Base-by-base conservation (phyloP, 1,140 invertebrate genomes). In the Drosophila azteca region DNA sequence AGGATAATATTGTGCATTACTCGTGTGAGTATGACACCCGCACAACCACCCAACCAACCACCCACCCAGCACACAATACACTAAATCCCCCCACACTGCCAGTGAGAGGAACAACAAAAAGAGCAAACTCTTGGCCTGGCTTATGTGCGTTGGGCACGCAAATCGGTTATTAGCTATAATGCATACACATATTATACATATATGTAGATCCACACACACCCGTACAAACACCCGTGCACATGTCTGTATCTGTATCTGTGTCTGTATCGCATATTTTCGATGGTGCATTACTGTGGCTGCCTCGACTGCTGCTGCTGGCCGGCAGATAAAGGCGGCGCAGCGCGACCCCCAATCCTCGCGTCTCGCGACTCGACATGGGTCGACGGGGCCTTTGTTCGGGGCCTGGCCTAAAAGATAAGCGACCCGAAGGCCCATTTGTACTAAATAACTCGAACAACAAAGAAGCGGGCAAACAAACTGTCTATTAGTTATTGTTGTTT, bases 401-500 rank as follows among this genome's bases (percentile, higher is more conserved):
- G 49, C 43, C 50, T 72, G 72, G 62, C 51, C 35, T 22, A 52
- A 35, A 22, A 70, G 82, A 87, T 85, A 82, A 81, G 81, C 66
- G 74, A 49, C 61, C 44, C 64, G 26, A 48, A 9, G 72, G 51
- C 59, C 82, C 64, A 87, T 85, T 85, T 87, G 82, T 81, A 75
- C 74, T 82, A 85, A 85, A 84, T 79, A 84, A 83, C 76, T 60
- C 51, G 50, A 58, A 81, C 49, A 72, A 61, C 72, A 54, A 68
- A 70, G 53, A 69, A 50, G 43, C 62, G 35, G 55, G 76, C 78
- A 84, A 85, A 87, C 73, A 84, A 80, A 87, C 69, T 54, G 70
- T 69, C 65, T 87, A 85, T 85, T 85, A 87, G 81, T 87, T 87
- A 87, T 87, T 85, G 78, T 82, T 85, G 81, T 85, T 85, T 85